Evolutionary conservation across 2,888 invertebrate species (phyloP).

Genomic region (Cerceris ruficornis): DNA sequence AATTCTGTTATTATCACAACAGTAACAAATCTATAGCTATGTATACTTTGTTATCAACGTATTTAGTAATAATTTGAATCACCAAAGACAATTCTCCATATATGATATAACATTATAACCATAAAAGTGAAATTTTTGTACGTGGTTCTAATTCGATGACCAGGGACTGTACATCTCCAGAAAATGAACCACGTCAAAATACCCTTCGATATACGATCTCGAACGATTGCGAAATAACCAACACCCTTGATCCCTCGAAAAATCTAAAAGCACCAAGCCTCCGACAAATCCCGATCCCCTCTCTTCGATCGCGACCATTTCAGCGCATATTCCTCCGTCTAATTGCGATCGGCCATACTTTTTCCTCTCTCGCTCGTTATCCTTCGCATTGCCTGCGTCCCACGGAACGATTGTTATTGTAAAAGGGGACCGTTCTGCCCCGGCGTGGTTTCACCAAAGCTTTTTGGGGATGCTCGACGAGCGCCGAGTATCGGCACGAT

Average conservation of each 20-base stretch:
- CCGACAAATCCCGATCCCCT: slow-evolving; percentile 26
- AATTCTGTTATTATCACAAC: no score
- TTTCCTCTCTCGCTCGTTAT: slow-evolving; percentile 52
- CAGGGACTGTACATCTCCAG: no score
- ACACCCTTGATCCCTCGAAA: neutral
- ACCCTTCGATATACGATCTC: no score
- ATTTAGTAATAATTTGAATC: no score
- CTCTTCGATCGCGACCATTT: slow-evolving; percentile 37
- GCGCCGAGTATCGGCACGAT: slow-evolving; percentile 77
- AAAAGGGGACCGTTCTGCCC: slow-evolving; percentile 33
- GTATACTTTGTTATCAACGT: no score
- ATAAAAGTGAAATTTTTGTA: no score
- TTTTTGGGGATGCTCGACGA: slow-evolving; percentile 61
- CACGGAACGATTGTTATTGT: slow-evolving; percentile 67
- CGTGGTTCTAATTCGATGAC: no score
- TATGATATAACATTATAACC: no score
- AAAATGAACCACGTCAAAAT: no score
- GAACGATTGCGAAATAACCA: no score
- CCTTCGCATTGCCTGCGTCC: slow-evolving; percentile 34
- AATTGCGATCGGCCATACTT: slow-evolving; percentile 57
- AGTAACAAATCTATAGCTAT: no score
- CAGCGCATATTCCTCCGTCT: slow-evolving; percentile 55
- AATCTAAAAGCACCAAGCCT: neutral
- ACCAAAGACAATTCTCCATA: no score
- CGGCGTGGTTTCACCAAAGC: slow-evolving; percentile 45